Evolutionary conservation across 2,113 vertebrate species (phyloP).

Genomic region (Mesembrinibis cayennensis): DNA sequence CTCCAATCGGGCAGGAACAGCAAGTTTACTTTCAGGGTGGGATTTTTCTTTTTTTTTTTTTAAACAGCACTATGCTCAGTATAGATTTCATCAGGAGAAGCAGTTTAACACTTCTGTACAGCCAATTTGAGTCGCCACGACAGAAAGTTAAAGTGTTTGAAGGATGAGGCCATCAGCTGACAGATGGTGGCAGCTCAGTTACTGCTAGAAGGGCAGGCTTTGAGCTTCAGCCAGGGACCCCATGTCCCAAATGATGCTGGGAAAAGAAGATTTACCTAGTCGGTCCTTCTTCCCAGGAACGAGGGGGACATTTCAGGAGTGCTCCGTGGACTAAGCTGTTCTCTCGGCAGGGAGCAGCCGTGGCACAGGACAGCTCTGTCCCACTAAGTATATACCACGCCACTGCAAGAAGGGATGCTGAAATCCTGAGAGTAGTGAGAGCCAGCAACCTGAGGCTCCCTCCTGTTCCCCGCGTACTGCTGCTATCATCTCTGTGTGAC

Average conservation of each 20-base stretch:
- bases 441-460: not conserved
- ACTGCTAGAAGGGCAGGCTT: not conserved
- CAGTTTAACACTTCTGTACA: not conserved
- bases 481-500: not conserved
- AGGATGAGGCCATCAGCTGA: not conserved
- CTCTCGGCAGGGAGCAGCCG: not conserved
- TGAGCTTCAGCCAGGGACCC: not conserved
- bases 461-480: not conserved
- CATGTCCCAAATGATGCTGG: not conserved
- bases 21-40: conserved; percentile 55
- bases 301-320: not conserved
- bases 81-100: not conserved
- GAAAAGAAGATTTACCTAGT: fast-evolving
- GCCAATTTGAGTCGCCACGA: not conserved
- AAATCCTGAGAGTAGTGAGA: not conserved
- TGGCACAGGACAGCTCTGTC: not conserved
- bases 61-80: not conserved
- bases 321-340: not conserved
- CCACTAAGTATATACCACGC: too few relatives aligned
- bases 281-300: not conserved
- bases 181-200: not conserved
- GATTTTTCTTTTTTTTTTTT: not conserved
- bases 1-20: not conserved
- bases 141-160: not conserved
- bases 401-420: not conserved